phyloP scores from a whole-genome alignment of 30 jellyfish, hydroid and myxozoan genomes.

The Aurelia sp. region DNA sequence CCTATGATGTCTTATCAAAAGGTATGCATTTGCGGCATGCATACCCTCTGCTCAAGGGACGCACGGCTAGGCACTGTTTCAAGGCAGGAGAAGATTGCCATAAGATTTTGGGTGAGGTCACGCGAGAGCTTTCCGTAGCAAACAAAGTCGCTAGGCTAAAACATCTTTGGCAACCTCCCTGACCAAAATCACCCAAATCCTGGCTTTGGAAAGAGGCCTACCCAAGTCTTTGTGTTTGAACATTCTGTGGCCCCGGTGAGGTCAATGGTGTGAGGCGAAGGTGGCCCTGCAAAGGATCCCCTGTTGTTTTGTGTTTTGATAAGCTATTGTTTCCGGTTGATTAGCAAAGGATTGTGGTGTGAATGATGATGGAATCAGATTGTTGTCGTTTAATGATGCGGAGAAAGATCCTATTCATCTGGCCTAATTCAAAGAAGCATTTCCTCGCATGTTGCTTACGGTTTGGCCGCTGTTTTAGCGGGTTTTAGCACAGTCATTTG shows the following conservation, averaged over 20 bases:
- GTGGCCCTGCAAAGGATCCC: background rate
- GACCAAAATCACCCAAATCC: no score
- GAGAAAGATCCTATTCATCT: background rate
- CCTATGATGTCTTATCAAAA: no score
- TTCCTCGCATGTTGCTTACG: background rate
- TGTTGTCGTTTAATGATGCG: conserved; percentile 52
- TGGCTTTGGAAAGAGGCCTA: no score
- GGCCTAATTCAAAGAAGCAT: background rate
- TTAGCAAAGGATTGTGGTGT: conserved; percentile 52
- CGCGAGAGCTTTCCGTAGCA: no score
- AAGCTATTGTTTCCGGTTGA: conserved; percentile 53
- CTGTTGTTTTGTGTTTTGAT: conserved; percentile 49
- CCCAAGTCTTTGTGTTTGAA: no score
- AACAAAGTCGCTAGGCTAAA: no score
- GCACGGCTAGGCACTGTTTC: no score
- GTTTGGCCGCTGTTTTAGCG: background rate
- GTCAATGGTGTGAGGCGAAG: conserved; percentile 16
- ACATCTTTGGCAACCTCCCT: no score
- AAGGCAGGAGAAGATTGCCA: no score
- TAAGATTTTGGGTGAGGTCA: no score
- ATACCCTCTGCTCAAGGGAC: no score
- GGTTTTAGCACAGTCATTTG: background rate
- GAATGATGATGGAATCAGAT: conserved; percentile 41
- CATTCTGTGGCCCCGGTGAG: background rate
- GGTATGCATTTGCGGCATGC: no score